Evolutionary conservation across 1,140 invertebrate species (phyloP), one percentile per base, ranked within the genome.

Genomic region (Hyposmocoma kahamanoa): DNA sequence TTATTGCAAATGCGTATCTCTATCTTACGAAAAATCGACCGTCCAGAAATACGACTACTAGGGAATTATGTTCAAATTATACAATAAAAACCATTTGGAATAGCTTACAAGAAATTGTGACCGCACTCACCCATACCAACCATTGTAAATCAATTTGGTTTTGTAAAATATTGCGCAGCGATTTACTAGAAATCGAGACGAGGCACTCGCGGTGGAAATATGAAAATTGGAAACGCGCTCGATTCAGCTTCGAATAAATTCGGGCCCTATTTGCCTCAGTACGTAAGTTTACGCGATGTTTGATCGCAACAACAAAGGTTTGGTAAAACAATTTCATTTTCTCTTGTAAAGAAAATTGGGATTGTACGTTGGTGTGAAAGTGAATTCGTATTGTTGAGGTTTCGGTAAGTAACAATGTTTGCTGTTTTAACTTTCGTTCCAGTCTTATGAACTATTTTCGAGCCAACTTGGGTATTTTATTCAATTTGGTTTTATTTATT

Each of bases 161-260:
- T 60, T 58, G 63, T 65, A 71, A 74, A 80, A 77, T 74, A 73
- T 67, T 63, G 61, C 42, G 58, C 47, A 46, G 52, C 73, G 68
- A 74, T 77, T 72, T 73, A 72, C 55, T 66, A 65, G 62, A 68
- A 71, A 63, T 52, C 59, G 47, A 46, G 42, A 53, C 46, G 39
- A 56, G 67, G 53, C 53, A 61, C 65, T 56, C 59, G 18, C 66
- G 63, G 57, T 66, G 66, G 63, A 79, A 79, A 81, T 81, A 81
- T 75, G 77, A 79, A 81, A 79, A 81, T 81, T 81, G 77, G 77
- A 75, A 73, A 75, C 55, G 61, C 59, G 52, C 53, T 42, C 67
- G 62, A 62, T 67, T 61, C 64, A 53, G 64, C 64, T 62, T 59
- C 63, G 66, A 74, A 81, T 81, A 79, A 76, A 78, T 78, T 72